A percentile compares a stretch with the other conserved stretches of the same genome.
Conservation (phyloP, 2,113 vertebrate species). For the Heterocephalus glaber region DNA sequence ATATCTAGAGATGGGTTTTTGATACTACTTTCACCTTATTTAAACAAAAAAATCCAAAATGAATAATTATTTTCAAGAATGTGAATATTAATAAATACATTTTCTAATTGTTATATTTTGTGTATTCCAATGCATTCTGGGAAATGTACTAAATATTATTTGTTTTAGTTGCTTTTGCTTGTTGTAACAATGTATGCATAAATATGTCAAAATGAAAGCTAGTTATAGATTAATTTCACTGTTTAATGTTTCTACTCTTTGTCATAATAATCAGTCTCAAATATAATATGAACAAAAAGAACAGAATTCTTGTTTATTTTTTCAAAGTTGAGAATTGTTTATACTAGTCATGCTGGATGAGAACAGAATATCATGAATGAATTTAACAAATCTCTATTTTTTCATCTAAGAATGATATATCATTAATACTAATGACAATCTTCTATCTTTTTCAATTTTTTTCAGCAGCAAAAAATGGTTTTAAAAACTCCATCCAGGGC, state of each 20-base stretch:
- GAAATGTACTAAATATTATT: constrained; percentile 8
- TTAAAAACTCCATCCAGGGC: background rate
- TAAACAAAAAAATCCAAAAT: background rate
- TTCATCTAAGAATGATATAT: background rate
- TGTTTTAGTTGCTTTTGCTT: background rate
- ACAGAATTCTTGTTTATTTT: background rate
- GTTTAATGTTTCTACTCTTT: background rate
- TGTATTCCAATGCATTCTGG: background rate
- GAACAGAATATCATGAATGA: background rate
- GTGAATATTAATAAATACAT: background rate
- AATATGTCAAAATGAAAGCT: background rate
- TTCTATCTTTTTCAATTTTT: background rate
- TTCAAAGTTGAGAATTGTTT: constrained; percentile 9
- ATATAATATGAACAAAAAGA: background rate
- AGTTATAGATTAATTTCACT: constrained; percentile 39
- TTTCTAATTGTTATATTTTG: background rate
- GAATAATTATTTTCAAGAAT: background rate
- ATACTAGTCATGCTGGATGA: background rate
- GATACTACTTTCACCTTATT: background rate
- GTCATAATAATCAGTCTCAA: background rate
- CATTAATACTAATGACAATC: background rate
- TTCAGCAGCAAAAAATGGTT: background rate
- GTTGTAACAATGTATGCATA: background rate
- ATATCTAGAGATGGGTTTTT: background rate
- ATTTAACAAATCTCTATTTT: background rate